Conservation (phyloP, 2,888 invertebrate genomes). For the Amblyjoppa fuscipennis region DNA sequence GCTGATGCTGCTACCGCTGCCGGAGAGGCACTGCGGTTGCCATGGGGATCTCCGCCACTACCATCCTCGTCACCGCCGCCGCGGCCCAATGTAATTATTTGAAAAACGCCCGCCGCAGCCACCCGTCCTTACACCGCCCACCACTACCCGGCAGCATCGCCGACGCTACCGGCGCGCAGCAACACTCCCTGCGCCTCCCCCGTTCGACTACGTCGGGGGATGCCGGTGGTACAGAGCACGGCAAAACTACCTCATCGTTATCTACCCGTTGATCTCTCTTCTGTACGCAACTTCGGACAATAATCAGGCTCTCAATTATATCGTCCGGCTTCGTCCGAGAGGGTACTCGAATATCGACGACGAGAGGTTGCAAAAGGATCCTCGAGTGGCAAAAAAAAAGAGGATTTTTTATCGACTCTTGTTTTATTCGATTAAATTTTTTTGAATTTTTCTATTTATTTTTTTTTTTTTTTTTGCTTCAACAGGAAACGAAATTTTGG, state of each 20-base stretch:
- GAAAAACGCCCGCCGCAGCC: constrained; percentile 84
- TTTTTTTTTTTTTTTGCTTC: not conserved
- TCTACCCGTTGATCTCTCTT: constrained; percentile 1
- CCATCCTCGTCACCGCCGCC: constrained; percentile 72
- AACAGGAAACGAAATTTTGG: constrained; percentile 17
- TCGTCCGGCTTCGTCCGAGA: not conserved
- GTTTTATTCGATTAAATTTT: not conserved
- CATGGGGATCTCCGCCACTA: constrained; percentile 84
- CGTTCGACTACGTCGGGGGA: constrained; percentile 80
- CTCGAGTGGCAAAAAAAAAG: not conserved
- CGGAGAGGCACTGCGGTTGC: constrained; percentile 82
- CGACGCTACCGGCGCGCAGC: constrained; percentile 70
- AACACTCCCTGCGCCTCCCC: constrained; percentile 71
- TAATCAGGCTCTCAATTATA: constrained; percentile 19
- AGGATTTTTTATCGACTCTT: not conserved
- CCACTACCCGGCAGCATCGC: constrained; percentile 52
- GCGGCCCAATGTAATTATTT: constrained; percentile 85
- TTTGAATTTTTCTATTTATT: not conserved
- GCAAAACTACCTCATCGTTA: constrained; percentile 77
- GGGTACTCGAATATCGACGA: constrained; percentile 16
- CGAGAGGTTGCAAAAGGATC: not conserved
- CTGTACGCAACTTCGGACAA: not conserved
- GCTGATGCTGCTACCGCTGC: constrained; percentile 68
- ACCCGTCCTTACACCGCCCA: constrained; percentile 76
- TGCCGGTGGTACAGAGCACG: constrained; percentile 81